These are phyloP conservation scores for Silurus glanis DNA, from an alignment of 2,113 vertebrate genomes.

Conservation along the genomic window DNA sequence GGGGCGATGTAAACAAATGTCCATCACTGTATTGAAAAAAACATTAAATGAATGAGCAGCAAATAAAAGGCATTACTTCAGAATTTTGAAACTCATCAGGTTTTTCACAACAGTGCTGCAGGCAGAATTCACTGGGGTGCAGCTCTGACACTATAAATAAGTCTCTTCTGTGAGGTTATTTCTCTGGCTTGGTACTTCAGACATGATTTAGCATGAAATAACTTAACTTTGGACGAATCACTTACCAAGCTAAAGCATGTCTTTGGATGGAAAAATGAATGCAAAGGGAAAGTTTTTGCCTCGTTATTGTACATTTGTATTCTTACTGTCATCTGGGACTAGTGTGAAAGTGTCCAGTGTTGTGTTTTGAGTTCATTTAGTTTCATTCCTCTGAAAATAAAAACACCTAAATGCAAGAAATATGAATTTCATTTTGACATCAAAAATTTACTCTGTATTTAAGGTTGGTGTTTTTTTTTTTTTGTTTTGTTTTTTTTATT, in stretches of 20 bases:
- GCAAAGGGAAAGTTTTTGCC: not conserved
- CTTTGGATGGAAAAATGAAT: not conserved
- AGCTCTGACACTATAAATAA: constrained; percentile 19
- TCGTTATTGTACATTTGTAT: not conserved
- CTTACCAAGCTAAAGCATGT: not conserved
- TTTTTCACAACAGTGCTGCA: constrained; percentile 48
- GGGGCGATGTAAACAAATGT: not conserved
- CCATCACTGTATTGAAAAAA: not conserved
- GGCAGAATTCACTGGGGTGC: constrained; percentile 30
- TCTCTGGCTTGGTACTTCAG: not conserved
- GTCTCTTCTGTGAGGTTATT: constrained; percentile 14
- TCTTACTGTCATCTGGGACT: not conserved
- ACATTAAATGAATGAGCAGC: not conserved
- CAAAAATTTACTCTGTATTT: too few species aligned
- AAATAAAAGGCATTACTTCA: not conserved
- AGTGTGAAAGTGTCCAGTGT: not conserved
- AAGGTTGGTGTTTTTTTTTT: too few species aligned
- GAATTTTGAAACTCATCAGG: constrained; percentile 52
- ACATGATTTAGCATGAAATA: not conserved
- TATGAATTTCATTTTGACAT: not conserved
- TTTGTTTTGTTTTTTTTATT: too few species aligned
- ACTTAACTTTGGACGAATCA: not conserved
- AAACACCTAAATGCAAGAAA: not conserved
- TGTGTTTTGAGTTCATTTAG: not conserved
- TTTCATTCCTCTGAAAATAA: not conserved